Evolutionary conservation across 1,140 invertebrate species (phyloP), one percentile per base, ranked within the genome.

Genomic region (Dryas iulia): DNA sequence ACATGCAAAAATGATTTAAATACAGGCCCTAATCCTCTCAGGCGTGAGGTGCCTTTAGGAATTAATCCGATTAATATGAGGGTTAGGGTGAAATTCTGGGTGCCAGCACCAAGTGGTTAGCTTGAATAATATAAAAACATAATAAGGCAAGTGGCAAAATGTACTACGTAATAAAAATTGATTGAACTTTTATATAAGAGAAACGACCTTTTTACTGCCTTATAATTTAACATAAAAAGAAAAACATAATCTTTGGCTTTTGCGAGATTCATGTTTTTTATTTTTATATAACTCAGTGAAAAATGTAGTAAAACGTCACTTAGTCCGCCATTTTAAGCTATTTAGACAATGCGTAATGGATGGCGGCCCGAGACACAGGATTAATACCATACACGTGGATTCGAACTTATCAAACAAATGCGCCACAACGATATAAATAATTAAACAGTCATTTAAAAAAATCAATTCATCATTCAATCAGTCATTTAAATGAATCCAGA

Each of bases 1-100:
- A 81, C 84, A 82, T 83, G 77, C 80, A 89, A 91, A 88, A 91
- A 89, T 89, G 73, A 81, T 88, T 87, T 84, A 83, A 86, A 86
- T 78, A 81, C 66, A 82, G 66, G 73, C 69, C 69, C 59, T 74
- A 71, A 78, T 78, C 79, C 82, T 78, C 79, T 76, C 65, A 74
- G 64, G 73, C 69, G 77, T 72, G 77, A 81, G 79, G 77, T 80
- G 78, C 81, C 77, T 83, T 84, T 83, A 78, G 77, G 74, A 84
- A 78, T 83, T 87, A 90, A 89, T 88, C 79, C 69, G 77, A 88
- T 90, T 90, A 87, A 80, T 81, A 75, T 65, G 74, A 82, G 82
- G 82, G 83, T 76, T 71, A 35, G 78, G 75, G 76, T 59, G 65
- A 39, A 71, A 60, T 35, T 72, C 70, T 39, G 63, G 57, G 56